These are phyloP conservation scores for Philhelius pedissequus DNA, from an alignment of 2,888 invertebrate genomes.

Conservation along the genomic window DNA sequence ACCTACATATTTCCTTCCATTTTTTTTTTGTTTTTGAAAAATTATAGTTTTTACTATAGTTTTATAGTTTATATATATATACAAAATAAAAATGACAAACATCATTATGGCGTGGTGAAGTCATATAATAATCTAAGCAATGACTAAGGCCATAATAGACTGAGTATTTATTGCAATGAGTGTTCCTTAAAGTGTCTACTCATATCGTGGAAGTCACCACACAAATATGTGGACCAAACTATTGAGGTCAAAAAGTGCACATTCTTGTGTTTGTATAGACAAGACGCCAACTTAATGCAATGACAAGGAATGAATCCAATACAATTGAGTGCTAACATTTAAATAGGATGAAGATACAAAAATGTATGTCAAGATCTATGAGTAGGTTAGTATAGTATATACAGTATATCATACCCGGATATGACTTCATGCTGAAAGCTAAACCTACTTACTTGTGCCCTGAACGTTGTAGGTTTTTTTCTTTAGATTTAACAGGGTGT, in stretches of 20 bases:
- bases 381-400: no score
- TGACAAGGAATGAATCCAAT: neutral
- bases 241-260: neutral
- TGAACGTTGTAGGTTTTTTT: neutral
- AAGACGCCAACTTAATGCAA: neutral
- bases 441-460: neutral
- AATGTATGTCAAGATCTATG: neutral
- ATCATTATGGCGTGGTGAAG: no score
- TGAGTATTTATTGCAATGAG: neutral
- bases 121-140: no score
- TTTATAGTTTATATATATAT: no score
- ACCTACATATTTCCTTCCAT: no score
- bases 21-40: no score
- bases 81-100: no score
- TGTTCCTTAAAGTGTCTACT: neutral
- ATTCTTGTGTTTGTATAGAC: neutral
- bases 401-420: no score
- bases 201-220: neutral
- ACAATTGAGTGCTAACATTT: neutral
- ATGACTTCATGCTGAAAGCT: neutral
- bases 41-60: no score
- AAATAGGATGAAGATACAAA: neutral
- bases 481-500: neutral
- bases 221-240: neutral
- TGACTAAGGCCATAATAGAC: neutral